Evolutionary conservation across 2,797 vertebrate genomes (phyloP), one percentile per base, ranked within the genome.

Genomic region (Schizopygopsis pylzovi): DNA sequence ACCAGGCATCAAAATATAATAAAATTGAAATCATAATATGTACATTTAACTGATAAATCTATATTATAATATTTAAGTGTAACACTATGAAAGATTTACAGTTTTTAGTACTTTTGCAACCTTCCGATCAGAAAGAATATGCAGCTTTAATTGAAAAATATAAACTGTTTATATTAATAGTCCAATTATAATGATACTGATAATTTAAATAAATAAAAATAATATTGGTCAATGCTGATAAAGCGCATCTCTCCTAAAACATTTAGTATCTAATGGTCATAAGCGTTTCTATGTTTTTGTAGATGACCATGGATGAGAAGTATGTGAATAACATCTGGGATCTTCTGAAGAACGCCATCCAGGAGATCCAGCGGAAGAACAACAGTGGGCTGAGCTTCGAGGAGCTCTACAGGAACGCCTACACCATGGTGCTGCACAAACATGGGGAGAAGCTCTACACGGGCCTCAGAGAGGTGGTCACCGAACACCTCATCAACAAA

Each of bases 261-360:
- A 0, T 33, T 33, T 33, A 20, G 43, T 28, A 52, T 75, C 16
- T 39, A 41, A 9, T 10, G 10, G 1, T n/a, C 49, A n/a, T 78
- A 9, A 79, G 22, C 0, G 4, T 63, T 22, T 54, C 45, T 76
- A 9, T 70, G 28, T 11, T 87, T 63, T 86, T 16, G 49, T 94
- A 99, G 98, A 99, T 99, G 98, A 99, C 98, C 85, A 99, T 99
- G 98, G 98, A 99, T 94, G 98, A 99, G 93, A 99, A 99, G 95
- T 99, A 99, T 78, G 98, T 99, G 90, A 99, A 99, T 93, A 99
- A 98, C 93, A 99, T 99, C 94, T 99, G 98, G 98, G 98, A 99
- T 95, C 97, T 99, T 89, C 94, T 99, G 87, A 99, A 99, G 94
- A 99, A 99, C 61, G 98, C 98, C 92, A 99, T 99, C 91, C 98